These are phyloP conservation scores for Scyliorhinus canicula DNA, from an alignment of 2,797 vertebrate species.

Conservation along the genomic window DNA sequence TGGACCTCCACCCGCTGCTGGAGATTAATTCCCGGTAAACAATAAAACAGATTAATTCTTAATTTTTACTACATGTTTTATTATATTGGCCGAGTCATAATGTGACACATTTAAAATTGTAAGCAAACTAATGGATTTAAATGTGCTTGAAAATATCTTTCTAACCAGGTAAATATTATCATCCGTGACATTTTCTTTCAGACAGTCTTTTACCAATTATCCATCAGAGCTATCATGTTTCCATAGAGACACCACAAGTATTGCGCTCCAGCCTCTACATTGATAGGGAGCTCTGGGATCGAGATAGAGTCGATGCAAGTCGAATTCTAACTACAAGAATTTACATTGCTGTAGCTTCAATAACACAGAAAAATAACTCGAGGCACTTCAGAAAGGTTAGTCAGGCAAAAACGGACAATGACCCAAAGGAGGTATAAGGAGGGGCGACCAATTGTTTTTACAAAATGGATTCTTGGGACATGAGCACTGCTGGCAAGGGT, in stretches of 20 bases:
- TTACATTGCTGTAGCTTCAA: neutral
- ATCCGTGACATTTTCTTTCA: neutral
- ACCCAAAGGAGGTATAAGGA: neutral
- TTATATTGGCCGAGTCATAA: neutral
- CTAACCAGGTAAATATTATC: neutral
- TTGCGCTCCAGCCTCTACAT: neutral
- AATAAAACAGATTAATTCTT: neutral
- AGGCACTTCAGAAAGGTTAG: neutral
- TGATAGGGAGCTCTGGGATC: neutral
- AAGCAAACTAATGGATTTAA: neutral
- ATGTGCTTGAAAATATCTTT: neutral
- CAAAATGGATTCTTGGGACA: neutral
- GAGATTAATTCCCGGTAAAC: neutral
- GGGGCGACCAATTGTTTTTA: neutral
- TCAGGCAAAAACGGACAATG: neutral
- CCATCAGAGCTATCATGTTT: neutral
- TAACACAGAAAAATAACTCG: neutral
- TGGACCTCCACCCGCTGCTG: neutral
- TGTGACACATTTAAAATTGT: neutral
- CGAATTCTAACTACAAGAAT: neutral
- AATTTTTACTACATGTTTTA: neutral
- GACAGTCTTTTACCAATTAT: conserved; percentile 6
- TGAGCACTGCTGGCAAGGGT: neutral
- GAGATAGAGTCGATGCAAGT: neutral
- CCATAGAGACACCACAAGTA: neutral